Conservation (phyloP, 92 coral and sea anemone genomes). For the Siderastrea radians region DNA sequence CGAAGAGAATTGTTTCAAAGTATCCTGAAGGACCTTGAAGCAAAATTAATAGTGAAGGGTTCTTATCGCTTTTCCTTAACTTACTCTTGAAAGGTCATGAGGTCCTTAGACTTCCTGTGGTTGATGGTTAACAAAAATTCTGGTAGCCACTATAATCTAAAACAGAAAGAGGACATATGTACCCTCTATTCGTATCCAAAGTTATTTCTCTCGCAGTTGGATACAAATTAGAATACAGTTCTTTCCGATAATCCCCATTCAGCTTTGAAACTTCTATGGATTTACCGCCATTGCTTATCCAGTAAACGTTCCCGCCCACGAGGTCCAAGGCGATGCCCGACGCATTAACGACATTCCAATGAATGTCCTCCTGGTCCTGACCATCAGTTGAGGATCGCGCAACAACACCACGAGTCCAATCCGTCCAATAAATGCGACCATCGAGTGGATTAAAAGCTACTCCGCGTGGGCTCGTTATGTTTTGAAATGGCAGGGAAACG, state of each 20-base stretch:
- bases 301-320: constrained; percentile 67
- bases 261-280: constrained; percentile 71
- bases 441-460: constrained; percentile 78
- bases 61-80: no score
- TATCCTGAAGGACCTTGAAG: no score
- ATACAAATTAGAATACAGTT: constrained; percentile 25
- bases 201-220: constrained; percentile 63
- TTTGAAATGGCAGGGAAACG: background rate
- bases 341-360: constrained; percentile 43
- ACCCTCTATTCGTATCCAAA: constrained; percentile 70
- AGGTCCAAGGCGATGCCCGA: constrained; percentile 76
- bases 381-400: constrained; percentile 74
- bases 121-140: no score
- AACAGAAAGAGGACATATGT: background rate
- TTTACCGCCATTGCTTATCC: constrained; percentile 59
- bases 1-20: no score
- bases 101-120: no score
- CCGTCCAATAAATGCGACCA: constrained; percentile 82
- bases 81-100: no score
- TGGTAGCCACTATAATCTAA: no score
- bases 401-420: constrained; percentile 43
- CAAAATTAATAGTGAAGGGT: no score
- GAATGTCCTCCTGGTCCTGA: constrained; percentile 46
- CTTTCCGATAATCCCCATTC: constrained; percentile 69
- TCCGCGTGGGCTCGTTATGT: constrained; percentile 44